These are phyloP conservation scores for Sula dactylatra DNA, from an alignment of 2,113 vertebrate species.

Conservation along the genomic window DNA sequence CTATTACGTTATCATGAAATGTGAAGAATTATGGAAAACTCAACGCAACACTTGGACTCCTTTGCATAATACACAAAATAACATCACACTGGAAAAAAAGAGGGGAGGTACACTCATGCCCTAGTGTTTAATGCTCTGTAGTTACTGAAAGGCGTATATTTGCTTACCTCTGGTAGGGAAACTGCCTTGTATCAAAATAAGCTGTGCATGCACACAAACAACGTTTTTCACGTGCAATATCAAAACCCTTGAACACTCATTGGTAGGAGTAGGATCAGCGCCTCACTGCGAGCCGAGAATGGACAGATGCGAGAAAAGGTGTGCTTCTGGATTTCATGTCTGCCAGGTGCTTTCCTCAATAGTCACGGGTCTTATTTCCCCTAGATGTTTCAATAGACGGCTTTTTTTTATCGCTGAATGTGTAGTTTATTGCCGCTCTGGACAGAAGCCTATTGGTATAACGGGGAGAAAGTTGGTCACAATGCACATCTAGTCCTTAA, in stretches of 20 bases:
- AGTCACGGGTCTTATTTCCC: neutral
- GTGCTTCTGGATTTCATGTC: neutral
- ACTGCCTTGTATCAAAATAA: neutral
- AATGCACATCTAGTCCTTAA: neutral
- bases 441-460: neutral
- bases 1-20: neutral
- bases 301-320: neutral
- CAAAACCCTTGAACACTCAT: fast-evolving
- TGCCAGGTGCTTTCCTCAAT: neutral
- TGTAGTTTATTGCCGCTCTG: neutral
- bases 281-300: neutral
- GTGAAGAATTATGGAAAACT: neutral
- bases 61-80: neutral
- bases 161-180: neutral
- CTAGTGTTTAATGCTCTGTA: neutral
- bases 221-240: fast-evolving
- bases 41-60: neutral
- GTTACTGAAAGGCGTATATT: neutral
- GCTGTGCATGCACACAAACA: fast-evolving
- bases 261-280: neutral
- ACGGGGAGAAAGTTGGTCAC: fast-evolving
- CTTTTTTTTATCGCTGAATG: neutral
- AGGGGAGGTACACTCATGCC: fast-evolving
- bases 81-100: neutral
- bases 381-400: neutral